phyloP scores from a whole-genome alignment of 1,140 invertebrate genomes.

The Heliconius nattereri region DNA sequence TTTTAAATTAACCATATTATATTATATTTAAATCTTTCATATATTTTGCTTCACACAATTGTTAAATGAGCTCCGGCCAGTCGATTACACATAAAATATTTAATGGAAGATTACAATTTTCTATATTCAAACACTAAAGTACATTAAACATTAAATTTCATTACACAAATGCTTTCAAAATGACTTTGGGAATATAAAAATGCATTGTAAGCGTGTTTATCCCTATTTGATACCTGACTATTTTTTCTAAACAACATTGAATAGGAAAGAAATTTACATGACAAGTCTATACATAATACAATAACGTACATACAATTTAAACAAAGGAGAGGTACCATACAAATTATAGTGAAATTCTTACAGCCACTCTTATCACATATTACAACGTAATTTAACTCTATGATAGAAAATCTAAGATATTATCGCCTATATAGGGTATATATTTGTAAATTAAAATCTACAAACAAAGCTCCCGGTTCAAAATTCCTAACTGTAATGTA shows the following conservation, averaged over 20 bases:
- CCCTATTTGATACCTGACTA: conserved; percentile 67
- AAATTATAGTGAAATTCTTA: conserved; percentile 59
- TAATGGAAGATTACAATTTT: conserved; percentile 51
- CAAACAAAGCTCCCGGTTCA: conserved; percentile 55
- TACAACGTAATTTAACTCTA: conserved; percentile 70
- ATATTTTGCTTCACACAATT: neutral
- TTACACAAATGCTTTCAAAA: conserved; percentile 64
- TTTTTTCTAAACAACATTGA: conserved; percentile 48
- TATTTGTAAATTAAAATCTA: conserved; percentile 69
- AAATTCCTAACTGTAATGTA: conserved; percentile 60
- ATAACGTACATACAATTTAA: conserved; percentile 14
- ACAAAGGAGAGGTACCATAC: conserved; percentile 16
- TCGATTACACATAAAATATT: conserved; percentile 29
- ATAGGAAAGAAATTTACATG: conserved; percentile 40
- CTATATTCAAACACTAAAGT: conserved; percentile 52
- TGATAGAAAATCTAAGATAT: conserved; percentile 80
- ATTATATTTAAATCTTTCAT: neutral
- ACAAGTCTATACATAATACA: neutral
- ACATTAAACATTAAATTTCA: conserved; percentile 57
- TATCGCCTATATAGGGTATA: conserved; percentile 62
- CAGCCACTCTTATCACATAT: conserved; percentile 80
- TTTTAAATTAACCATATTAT: neutral
- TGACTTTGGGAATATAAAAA: conserved; percentile 58
- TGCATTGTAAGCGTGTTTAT: conserved; percentile 60
- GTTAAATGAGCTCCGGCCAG: conserved; percentile 28